Base-by-base conservation (phyloP, 1,140 invertebrate genomes). In the Orius insidiosus region DNA sequence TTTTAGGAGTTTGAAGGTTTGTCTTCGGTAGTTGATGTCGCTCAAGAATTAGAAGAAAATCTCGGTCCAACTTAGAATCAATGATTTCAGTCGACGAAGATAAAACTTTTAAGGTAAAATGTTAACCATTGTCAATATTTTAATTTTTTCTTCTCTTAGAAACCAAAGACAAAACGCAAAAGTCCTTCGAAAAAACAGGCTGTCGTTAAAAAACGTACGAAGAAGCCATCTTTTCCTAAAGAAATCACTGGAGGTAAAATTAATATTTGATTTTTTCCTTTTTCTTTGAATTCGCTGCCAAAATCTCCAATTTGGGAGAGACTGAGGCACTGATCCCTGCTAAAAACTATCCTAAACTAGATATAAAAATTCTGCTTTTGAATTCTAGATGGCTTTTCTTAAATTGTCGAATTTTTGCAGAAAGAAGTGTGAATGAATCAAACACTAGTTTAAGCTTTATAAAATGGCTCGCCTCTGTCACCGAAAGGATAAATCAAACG, bases 401-500 rank as follows among this genome's bases (percentile, higher is more conserved):
- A n/a, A n/a, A n/a, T n/a, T n/a, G n/a, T 30, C 15, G n/a, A 33
- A 16, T 31, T 48, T 9, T 11, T 11, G 31, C 15, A 15, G 37
- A 48, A 18, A 31, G 30, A 13, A 19, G 14, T 11, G 41, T 43
- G 7, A 48, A 52, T 43, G 52, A 53, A 42, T 16, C 47, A 41
- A 50, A 50, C 15, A 44, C 66, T 0, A 63, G 56, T 40, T 53
- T 72, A 31, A 60, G 65, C n/a, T 84, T 83, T 59, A 60, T 74
- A 2, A 65, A 73, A 45, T 84, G 80, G 80, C 62, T 84, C 3
- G 70, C 71, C 1, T 78, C 74, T 48, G 76, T 83, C 15, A 83
- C 79, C 10, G 80, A 85, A 59, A 64, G 75, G 45, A 80, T 85
- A 43, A 84, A 85, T 62, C 72, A 78, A 57, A 73, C 76, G 3